Percentiles rank a stretch among this genome's conserved stretches.
Evolutionary conservation across 2,888 invertebrate species (phyloP).

Genomic region (Pachydiplax longipennis): DNA sequence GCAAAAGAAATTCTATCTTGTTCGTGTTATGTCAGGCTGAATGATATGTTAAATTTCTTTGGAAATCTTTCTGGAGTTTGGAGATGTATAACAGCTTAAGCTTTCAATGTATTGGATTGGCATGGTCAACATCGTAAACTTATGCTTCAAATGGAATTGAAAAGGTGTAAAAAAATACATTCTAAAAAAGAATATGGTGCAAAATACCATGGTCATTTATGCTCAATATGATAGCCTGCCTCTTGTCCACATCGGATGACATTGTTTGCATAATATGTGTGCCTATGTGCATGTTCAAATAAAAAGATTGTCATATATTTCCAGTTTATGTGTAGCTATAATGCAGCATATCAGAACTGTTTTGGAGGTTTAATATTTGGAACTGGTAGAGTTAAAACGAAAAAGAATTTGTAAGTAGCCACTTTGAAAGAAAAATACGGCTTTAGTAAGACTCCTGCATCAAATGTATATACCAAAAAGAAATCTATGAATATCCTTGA

Average conservation of each 20-base stretch:
- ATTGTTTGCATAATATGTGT: constrained; percentile 39
- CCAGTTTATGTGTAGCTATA: constrained; percentile 42
- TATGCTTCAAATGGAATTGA: constrained; percentile 21
- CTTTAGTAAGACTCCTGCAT: constrained; percentile 9
- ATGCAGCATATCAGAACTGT: constrained; percentile 35
- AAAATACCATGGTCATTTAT: constrained; percentile 21
- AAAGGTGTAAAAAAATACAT: constrained; percentile 4
- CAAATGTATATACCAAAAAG: constrained; percentile 22
- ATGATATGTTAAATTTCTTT: constrained; percentile 11
- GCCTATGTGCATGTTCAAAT: constrained; percentile 24
- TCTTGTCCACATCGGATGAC: constrained; percentile 26
- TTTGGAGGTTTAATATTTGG: constrained; percentile 18
- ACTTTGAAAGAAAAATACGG: not conserved
- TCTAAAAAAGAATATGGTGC: constrained; percentile 22
- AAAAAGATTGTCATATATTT: constrained; percentile 29
- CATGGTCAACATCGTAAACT: constrained; percentile 19
- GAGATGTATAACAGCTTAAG: constrained; percentile 11
- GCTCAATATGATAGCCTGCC: constrained; percentile 43
- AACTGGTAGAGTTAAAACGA: constrained; percentile 4
- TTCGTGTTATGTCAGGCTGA: constrained; percentile 11
- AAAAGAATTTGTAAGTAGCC: not conserved
- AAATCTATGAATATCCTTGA: not conserved
- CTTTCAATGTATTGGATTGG: constrained; percentile 36
- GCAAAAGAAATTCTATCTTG: not conserved
- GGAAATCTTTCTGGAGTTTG: constrained; percentile 2